Evolutionary conservation across 2,888 invertebrate species (phyloP), one percentile per base, ranked within the genome.

Genomic region (Eumacrocentrus americanus): DNA sequence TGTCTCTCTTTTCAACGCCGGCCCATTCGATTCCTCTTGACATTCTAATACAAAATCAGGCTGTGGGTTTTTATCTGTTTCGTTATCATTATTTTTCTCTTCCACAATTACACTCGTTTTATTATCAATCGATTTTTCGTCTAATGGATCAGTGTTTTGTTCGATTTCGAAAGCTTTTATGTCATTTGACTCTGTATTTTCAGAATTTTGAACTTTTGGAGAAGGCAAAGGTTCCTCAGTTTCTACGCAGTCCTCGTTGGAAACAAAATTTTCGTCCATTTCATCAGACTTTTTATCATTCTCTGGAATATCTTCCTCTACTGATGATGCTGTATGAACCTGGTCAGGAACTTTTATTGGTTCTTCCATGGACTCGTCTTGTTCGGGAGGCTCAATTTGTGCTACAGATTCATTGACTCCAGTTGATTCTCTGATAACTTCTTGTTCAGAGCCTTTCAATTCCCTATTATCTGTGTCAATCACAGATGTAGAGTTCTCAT

Each of bases 11-110:
- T 54, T 16, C 9, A 16, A 12, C 7, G 34, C 35, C 25, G 18
- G 40, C 37, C 40, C 18, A 48, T 47, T 23, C 11, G 18, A 34
- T 20, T 58, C 46, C 23, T 58, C 50, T 12, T 22, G 40, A 44
- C 9, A 9, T 2, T 52, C 38, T 2, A 61, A 50, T 42, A 62
- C 63, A 16, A 60, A 40, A 1, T 14, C 37, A 12, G 57, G 18
- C 38, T 34, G 6, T 25, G 29, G 4, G 7, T 7, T 54, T 14
- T 11, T 29, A 52, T 53, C 11, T 16, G 48, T 42, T n/a, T 11
- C 25, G 7, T 29, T 22, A 6, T 7, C 18, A 6, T 48, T 12
- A 11, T 11, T 11, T 12, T 16, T 16, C n/a, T 3, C 4, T 16
- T 44, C 54, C 35, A n/a, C 23, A 12, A 6, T 22, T 14, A 40